Base-by-base conservation (phyloP, 2,797 vertebrate genomes). In the Scolopax bukidnonensis region DNA sequence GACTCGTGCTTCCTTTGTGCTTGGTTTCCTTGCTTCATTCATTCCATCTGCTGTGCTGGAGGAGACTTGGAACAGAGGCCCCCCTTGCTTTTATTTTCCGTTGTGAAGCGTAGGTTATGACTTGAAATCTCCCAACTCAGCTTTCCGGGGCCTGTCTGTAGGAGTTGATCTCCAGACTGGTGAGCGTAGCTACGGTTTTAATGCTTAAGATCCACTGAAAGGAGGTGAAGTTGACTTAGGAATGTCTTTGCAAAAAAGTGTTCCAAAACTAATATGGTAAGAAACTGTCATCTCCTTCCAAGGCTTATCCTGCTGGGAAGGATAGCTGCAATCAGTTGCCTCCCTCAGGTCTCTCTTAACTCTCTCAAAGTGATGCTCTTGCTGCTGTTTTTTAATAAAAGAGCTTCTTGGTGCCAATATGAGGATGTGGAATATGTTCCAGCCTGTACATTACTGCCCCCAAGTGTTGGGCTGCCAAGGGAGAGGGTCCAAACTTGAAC, bases 401-500 rank as follows among this genome's bases (percentile, higher is more conserved):
- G 41, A 78, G 24, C n/a, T 10, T 65, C n/a, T 53, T 70, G 56
- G 41, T 81, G 69, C 20, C 33, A 5, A 5, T 1, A 6, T 40
- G 65, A 69, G 17, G 8, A 0, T 4, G 0, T n/a, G 47, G 59
- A 81, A 4, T 6, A 0, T 2, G 18, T 24, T 47, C 67, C 78
- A 43, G 38, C 2, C 94, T 94, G 92, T 64, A 20, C 43, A 4
- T 76, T 56, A 82, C 77, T 96, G 95, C 96, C 96, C 93, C 88
- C 94, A 89, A 61, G 91, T 64, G 96, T 93, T 88, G 85, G 69
- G 61, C 76, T 92, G 78, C 28, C 25, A 2, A n/a, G 60, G 33
- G 21, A 73, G 65, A 87, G 40, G 48, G n/a, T 63, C 45, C 74
- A 82, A 81, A 93, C 93, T 96, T 96, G 94, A 93, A 76, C 94